Percentiles rank a stretch among this genome's conserved stretches.
These are phyloP conservation scores for Plemyria rubiginata DNA, from an alignment of 2,888 invertebrate species.

Conservation along the genomic window DNA sequence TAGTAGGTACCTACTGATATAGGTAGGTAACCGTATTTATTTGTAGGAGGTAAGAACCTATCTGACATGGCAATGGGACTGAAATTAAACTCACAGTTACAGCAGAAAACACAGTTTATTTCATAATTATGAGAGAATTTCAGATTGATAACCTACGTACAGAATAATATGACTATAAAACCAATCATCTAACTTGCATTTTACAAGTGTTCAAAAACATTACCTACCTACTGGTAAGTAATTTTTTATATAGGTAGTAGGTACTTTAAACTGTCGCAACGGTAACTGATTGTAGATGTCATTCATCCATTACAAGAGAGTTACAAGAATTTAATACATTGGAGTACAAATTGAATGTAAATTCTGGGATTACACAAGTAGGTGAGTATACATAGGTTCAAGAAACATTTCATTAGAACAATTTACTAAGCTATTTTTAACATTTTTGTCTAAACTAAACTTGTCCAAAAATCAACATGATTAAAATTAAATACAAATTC, in stretches of 20 bases:
- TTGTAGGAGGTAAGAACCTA: too few relatives aligned
- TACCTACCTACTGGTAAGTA: constrained; percentile 71
- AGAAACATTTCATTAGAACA: constrained; percentile 69
- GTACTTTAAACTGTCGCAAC: constrained; percentile 55
- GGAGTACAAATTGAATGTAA: constrained; percentile 74
- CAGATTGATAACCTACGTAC: constrained; percentile 85
- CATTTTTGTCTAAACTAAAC: constrained; percentile 78
- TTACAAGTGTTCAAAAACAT: constrained; percentile 73
- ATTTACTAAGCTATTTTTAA: constrained; percentile 75
- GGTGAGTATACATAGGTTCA: constrained; percentile 38
- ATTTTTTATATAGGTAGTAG: constrained; percentile 49
- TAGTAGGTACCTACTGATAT: too few relatives aligned
- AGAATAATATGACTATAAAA: constrained; percentile 83
- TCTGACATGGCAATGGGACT: not conserved
- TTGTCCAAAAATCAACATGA: constrained; percentile 74
- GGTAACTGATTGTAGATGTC: constrained; percentile 51
- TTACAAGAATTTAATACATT: constrained; percentile 73
- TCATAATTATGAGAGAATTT: constrained; percentile 86
- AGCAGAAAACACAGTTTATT: constrained; percentile 87
- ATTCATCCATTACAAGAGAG: constrained; percentile 78
- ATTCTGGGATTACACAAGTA: constrained; percentile 71
- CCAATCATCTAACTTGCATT: constrained; percentile 83
- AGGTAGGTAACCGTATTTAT: too few relatives aligned
- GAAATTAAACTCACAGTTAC: constrained; percentile 59
- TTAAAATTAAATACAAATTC: constrained; percentile 71